Conservation (phyloP, 1,140 invertebrate genomes). For the Aleiodes sp. region DNA sequence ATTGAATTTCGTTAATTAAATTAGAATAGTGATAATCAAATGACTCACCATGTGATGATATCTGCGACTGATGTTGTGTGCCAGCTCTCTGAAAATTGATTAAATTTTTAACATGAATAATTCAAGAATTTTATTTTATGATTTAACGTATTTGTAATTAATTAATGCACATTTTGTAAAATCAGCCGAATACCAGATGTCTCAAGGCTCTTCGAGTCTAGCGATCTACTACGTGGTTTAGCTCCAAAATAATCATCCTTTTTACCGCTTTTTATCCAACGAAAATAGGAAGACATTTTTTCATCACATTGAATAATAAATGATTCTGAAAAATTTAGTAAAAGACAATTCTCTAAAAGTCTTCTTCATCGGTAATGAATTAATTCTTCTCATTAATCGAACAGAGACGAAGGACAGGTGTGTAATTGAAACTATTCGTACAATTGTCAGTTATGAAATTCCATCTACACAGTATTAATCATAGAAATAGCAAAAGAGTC, state of each 20-base stretch:
- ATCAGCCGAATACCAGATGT: conserved; percentile 74
- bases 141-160: conserved; percentile 27
- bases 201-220: conserved; percentile 80
- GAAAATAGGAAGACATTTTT: conserved; percentile 75
- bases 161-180: conserved; percentile 62
- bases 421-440: no score
- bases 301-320: not conserved
- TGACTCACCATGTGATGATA: conserved; percentile 70
- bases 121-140: no score
- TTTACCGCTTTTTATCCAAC: conserved; percentile 77
- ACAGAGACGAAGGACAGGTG: no score
- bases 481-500: no score
- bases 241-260: conserved; percentile 70
- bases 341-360: no score
- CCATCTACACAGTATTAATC: no score
- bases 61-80: conserved; percentile 71
- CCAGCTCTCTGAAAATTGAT: conserved; percentile 70
- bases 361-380: not conserved
- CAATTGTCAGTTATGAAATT: no score
- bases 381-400: no score
- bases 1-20: no score
- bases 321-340: not conserved
- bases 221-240: conserved; percentile 78
- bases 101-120: conserved; percentile 21
- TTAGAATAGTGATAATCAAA: no score